A percentile compares a stretch with the other conserved stretches of the same genome.
phyloP scores from a whole-genome alignment of 2,888 invertebrate species.

The Zygogramma bicolorata region DNA sequence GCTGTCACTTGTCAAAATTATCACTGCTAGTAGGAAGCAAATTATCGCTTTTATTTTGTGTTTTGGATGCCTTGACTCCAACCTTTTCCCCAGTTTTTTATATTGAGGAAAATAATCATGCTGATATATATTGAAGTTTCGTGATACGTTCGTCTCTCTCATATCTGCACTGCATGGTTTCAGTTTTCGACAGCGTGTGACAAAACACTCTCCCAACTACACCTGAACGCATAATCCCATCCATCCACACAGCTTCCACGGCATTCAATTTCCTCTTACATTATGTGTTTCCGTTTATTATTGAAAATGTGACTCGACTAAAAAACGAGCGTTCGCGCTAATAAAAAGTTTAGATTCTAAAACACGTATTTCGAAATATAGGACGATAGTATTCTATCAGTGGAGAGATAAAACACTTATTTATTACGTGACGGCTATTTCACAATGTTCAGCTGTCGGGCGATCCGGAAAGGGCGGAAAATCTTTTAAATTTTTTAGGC shows the following conservation, averaged over 20 bases:
- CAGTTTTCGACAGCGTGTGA: too few relatives aligned
- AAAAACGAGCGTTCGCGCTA: neutral
- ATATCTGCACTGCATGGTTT: too few relatives aligned
- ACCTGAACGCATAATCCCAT: neutral
- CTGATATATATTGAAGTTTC: too few relatives aligned
- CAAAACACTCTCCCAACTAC: too few relatives aligned
- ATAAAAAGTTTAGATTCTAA: constrained; percentile 32
- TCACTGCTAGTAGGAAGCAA: too few relatives aligned
- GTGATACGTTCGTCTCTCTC: too few relatives aligned
- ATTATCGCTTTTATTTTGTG: too few relatives aligned
- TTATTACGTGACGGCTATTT: constrained; percentile 46
- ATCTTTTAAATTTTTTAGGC: constrained; percentile 30
- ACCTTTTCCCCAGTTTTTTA: too few relatives aligned
- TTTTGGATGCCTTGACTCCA: too few relatives aligned
- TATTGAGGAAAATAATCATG: too few relatives aligned
- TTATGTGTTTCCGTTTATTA: neutral
- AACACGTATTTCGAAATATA: constrained; percentile 44
- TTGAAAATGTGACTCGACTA: neutral
- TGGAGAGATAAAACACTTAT: constrained; percentile 46
- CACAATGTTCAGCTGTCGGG: constrained; percentile 28
- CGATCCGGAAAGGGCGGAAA: constrained; percentile 29
- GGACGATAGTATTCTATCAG: constrained; percentile 43
- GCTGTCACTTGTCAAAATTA: too few relatives aligned
- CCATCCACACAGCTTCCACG: neutral
- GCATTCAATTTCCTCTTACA: neutral